Percentiles rank a stretch among this genome's conserved stretches.
Conservation (phyloP, 2,888 invertebrate genomes). For the Leptinotarsa peninsularis region DNA sequence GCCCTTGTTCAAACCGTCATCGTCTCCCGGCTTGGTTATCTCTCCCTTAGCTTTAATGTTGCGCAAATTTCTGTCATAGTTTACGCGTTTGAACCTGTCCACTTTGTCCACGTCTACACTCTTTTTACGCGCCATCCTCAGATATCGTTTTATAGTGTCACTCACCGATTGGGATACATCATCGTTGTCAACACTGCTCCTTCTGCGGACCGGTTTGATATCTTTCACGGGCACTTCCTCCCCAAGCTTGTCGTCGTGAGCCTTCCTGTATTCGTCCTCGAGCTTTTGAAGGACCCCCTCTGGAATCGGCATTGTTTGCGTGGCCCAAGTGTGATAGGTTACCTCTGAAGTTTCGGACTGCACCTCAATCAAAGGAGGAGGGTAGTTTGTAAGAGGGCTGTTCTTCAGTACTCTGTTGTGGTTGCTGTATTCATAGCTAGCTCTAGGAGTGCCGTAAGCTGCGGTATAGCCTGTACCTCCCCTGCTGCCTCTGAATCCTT, state of each 20-base stretch:
- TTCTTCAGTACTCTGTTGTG: constrained; percentile 19
- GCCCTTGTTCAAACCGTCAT: constrained; percentile 81
- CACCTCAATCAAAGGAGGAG: constrained; percentile 78
- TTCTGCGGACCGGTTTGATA: constrained; percentile 67
- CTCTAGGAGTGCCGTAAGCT: constrained; percentile 42
- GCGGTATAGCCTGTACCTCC: constrained; percentile 55
- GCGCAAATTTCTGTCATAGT: constrained; percentile 86
- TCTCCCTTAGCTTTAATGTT: constrained; percentile 85
- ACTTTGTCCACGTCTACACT: constrained; percentile 84
- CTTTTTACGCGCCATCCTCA: constrained; percentile 89
- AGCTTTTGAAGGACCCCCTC: constrained; percentile 69
- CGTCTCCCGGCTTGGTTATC: constrained; percentile 81
- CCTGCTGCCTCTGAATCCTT: constrained; percentile 68
- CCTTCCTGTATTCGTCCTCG: constrained; percentile 67
- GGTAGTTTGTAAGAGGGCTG: constrained; percentile 53
- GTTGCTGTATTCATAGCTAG: constrained; percentile 40
- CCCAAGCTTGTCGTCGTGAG: constrained; percentile 62
- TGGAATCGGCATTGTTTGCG: constrained; percentile 74
- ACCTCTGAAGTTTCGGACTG: constrained; percentile 71
- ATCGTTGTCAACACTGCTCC: constrained; percentile 85
- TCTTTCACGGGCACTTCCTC: constrained; percentile 59
- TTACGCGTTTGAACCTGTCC: constrained; percentile 87
- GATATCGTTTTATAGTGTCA: constrained; percentile 86
- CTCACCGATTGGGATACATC: constrained; percentile 89
- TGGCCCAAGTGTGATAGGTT: constrained; percentile 65